Evolutionary conservation across 23 tunicate genomes (phyloP).

Genomic region (Styela plicata): DNA sequence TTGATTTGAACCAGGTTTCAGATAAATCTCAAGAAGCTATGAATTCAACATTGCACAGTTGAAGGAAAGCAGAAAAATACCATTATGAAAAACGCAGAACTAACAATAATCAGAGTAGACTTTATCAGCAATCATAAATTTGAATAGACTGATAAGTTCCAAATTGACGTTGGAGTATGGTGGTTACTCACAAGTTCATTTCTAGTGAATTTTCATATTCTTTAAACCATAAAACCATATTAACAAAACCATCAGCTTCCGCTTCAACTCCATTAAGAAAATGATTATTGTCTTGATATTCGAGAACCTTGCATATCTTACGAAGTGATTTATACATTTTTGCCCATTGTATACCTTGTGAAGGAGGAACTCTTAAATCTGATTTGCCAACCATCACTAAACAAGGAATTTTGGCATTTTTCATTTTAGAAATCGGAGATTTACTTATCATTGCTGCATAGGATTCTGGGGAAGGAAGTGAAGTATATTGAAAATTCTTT

Average conservation of each 20-base stretch:
- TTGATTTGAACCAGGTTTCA: too few relatives aligned
- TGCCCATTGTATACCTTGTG: constrained; percentile 61
- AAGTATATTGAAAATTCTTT: constrained; percentile 20
- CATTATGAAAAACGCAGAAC: too few relatives aligned
- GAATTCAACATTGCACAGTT: too few relatives aligned
- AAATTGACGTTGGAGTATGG: too few relatives aligned
- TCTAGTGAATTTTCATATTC: constrained; percentile 19
- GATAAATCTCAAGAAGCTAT: too few relatives aligned
- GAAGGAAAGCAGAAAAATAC: too few relatives aligned
- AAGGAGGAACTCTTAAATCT: constrained; percentile 74
- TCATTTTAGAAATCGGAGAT: constrained; percentile 61
- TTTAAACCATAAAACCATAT: constrained; percentile 75
- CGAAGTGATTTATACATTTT: constrained; percentile 44
- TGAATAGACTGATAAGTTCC: too few relatives aligned
- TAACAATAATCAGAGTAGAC: too few relatives aligned
- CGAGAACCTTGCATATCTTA: constrained; percentile 26
- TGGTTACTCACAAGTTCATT: not conserved
- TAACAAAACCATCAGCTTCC: constrained; percentile 75
- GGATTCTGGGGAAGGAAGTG: constrained; percentile 10
- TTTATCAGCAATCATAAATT: too few relatives aligned
- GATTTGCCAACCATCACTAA: constrained; percentile 61
- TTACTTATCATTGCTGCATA: constrained; percentile 30
- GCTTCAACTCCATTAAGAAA: constrained; percentile 57
- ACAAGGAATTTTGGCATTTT: constrained; percentile 58
- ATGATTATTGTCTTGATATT: constrained; percentile 66